Percentiles rank a stretch among this genome's conserved stretches.
Evolutionary conservation across 2,113 vertebrate genomes (phyloP).

Genomic region (Ctenodactylus gundi): DNA sequence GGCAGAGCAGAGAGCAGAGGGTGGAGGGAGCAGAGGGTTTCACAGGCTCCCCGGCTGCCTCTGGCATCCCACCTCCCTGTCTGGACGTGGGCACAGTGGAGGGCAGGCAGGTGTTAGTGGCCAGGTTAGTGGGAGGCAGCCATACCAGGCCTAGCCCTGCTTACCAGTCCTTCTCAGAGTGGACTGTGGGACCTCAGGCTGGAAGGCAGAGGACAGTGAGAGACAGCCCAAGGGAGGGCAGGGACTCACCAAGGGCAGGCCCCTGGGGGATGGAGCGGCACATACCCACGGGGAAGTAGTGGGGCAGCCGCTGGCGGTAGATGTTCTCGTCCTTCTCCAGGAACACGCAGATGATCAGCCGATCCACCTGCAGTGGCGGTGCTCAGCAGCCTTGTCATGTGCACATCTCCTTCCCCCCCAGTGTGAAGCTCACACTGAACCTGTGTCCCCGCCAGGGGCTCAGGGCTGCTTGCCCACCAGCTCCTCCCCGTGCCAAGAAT

Average conservation of each 20-base stretch:
- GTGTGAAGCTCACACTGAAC: not conserved
- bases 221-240: not conserved
- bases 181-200: constrained; percentile 75
- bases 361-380: constrained; percentile 75
- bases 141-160: constrained; percentile 47
- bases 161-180: constrained; percentile 73
- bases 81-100: not conserved
- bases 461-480: not conserved
- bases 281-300: constrained; percentile 80
- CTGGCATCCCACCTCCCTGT: not conserved
- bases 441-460: not conserved
- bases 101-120: not conserved
- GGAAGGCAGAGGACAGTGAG: constrained; percentile 77
- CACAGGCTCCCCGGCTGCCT: not conserved
- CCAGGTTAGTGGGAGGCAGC: constrained; percentile 58
- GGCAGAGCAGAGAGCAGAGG: not conserved
- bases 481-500: not conserved
- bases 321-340: constrained; percentile 80
- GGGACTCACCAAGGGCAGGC: not conserved
- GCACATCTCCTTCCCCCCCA: not conserved
- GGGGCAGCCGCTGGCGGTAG: constrained; percentile 76
- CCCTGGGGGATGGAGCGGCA: accelerated
- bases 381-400: accelerated
- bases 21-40: not conserved
- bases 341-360: constrained; percentile 82